phyloP scores from a whole-genome alignment of 2,797 vertebrate species.

The Trachops cirrhosus region DNA sequence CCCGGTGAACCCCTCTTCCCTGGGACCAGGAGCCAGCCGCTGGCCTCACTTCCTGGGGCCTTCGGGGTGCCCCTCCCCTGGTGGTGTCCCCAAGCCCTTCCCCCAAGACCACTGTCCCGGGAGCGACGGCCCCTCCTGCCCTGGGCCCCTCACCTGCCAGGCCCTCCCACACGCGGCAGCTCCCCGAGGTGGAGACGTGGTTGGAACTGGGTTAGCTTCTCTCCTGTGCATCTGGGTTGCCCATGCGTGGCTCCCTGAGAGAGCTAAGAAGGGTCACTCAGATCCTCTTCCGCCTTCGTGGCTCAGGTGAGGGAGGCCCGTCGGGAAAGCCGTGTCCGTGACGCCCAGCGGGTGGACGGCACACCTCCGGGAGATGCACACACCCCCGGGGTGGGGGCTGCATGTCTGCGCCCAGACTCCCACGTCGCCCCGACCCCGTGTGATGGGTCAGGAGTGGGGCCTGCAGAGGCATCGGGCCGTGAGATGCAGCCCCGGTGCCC shows the following conservation, averaged over 20 bases:
- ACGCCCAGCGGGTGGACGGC: not conserved
- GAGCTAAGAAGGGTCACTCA: not conserved
- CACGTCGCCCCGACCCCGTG: not conserved
- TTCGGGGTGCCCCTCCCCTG: not conserved
- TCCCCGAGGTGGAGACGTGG: not conserved
- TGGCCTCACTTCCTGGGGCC: not conserved
- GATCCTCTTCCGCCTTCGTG: not conserved
- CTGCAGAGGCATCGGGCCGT: no score
- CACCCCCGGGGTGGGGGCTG: not conserved
- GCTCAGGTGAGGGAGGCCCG: not conserved
- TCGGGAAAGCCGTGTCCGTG: not conserved
- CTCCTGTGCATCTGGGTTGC: not conserved
- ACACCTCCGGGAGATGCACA: no score
- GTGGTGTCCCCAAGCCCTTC: not conserved
- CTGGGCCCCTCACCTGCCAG: not conserved
- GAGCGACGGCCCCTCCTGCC: not conserved
- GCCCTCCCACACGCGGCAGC: not conserved
- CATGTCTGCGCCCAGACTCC: rapidly evolving
- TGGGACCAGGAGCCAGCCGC: not conserved
- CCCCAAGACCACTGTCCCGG: not conserved
- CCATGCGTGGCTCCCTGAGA: not conserved
- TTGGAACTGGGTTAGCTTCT: not conserved
- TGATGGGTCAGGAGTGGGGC: not conserved
- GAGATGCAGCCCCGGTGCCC: not conserved
- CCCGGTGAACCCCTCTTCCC: not conserved